phyloP scores from a whole-genome alignment of 1,140 invertebrate species.

The Trinorchestia longiramus region DNA sequence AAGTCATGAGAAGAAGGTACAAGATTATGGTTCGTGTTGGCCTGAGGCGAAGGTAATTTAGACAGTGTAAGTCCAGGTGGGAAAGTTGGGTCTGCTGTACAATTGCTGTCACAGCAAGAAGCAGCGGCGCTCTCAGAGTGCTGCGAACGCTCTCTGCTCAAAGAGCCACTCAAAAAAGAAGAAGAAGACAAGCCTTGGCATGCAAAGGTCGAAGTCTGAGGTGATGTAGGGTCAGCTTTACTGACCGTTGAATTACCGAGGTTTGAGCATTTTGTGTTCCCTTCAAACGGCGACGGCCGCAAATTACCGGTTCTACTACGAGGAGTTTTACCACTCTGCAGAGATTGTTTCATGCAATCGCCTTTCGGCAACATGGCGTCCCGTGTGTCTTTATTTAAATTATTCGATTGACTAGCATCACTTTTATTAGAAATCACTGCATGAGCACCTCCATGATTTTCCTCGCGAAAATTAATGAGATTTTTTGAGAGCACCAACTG shows the following conservation, averaged over 20 bases:
- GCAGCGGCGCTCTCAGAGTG: neutral
- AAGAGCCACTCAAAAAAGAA: neutral
- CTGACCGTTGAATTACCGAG: neutral
- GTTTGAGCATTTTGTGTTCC: neutral
- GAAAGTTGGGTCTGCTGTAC: neutral
- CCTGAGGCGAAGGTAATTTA: conserved; percentile 43
- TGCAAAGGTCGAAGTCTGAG: conserved; percentile 35
- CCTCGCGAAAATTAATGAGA: neutral
- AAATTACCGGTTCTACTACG: neutral
- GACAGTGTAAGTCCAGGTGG: conserved; percentile 8
- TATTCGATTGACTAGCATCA: neutral
- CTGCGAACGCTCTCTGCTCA: neutral
- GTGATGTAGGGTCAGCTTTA: neutral
- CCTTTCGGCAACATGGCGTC: neutral
- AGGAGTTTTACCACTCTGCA: neutral
- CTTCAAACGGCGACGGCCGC: neutral
- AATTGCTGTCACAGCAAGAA: conserved; percentile 16
- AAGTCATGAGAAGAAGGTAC: conserved; percentile 12
- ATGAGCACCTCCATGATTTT: neutral
- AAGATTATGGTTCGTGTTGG: conserved; percentile 47
- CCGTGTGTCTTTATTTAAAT: neutral
- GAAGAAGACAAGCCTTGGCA: neutral
- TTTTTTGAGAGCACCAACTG: neutral
- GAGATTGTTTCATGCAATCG: neutral
- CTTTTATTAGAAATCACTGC: neutral